Conservation (phyloP, 2,797 vertebrate genomes). For the Xiphorhynchus erythropygius region DNA sequence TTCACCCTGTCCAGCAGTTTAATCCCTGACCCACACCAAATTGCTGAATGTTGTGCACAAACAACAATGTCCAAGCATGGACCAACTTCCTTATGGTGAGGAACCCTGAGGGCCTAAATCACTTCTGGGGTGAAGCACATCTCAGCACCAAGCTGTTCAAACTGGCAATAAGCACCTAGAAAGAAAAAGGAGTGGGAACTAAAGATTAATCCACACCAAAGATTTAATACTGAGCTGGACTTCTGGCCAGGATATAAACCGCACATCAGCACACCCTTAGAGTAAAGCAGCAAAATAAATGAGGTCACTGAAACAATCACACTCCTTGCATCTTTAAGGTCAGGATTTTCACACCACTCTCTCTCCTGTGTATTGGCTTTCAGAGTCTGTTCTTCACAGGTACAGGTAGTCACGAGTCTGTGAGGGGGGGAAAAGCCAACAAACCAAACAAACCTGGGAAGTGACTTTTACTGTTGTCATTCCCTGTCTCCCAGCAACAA, state of each 20-base stretch:
- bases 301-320: not conserved
- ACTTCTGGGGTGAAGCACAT: not conserved
- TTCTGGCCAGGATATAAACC: not conserved
- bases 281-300: slow-evolving; percentile 22
- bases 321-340: slow-evolving; percentile 12
- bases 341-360: slow-evolving; percentile 39
- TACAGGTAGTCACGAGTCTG: slow-evolving; percentile 17
- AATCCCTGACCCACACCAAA: not conserved
- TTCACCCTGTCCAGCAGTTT: not conserved
- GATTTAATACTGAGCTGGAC: not conserved
- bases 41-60: not conserved
- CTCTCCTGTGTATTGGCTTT: not conserved
- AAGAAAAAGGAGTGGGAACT: not conserved
- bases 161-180: not conserved
- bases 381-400: slow-evolving; percentile 52
- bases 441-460: not conserved
- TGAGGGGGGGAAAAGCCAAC: not conserved
- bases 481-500: slow-evolving; percentile 54
- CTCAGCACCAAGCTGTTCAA: not conserved
- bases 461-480: not conserved
- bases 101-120: not conserved
- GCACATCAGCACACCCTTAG: not conserved
- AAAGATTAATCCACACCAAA: not conserved
- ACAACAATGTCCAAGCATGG: not conserved
- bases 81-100: not conserved